phyloP scores from a whole-genome alignment of 2,888 invertebrate genomes.

The Thelaira solivaga region DNA sequence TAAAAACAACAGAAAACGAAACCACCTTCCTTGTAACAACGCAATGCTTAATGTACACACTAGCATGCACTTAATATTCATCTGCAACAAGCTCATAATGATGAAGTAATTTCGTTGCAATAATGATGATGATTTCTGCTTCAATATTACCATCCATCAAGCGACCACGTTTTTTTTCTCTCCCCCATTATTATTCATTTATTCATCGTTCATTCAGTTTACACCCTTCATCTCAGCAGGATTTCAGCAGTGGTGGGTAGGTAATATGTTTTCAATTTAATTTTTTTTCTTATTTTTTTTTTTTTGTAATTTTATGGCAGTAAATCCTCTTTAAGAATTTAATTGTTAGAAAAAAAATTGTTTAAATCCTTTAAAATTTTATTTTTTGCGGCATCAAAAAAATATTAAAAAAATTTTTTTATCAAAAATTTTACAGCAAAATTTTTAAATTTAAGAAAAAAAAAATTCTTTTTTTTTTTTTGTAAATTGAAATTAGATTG shows the following conservation, averaged over 20 bases:
- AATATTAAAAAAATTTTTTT: neutral
- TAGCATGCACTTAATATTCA: neutral
- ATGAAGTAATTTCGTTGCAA: slow-evolving; percentile 20
- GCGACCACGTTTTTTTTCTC: slow-evolving; percentile 20
- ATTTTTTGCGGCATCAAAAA: too few species aligned
- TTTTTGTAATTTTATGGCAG: slow-evolving; percentile 2
- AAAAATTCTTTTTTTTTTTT: too few species aligned
- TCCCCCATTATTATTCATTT: neutral
- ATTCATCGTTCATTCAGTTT: neutral
- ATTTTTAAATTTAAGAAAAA: too few species aligned
- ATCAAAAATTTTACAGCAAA: too few species aligned
- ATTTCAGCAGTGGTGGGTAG: neutral
- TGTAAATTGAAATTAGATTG: too few species aligned
- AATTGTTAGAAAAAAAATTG: neutral
- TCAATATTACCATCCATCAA: slow-evolving; percentile 62
- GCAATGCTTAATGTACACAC: slow-evolving; percentile 59
- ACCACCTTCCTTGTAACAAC: slow-evolving; percentile 51
- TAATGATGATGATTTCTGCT: slow-evolving; percentile 61
- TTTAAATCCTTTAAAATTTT: too few species aligned
- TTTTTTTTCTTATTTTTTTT: neutral
- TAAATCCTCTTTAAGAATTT: neutral
- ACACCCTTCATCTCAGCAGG: slow-evolving; percentile 8
- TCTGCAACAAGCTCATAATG: slow-evolving; percentile 28
- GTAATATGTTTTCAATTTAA: neutral
- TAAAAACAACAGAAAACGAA: slow-evolving; percentile 35